Evolutionary conservation across 2,113 vertebrate species (phyloP).

Genomic region (Pterophyllum scalare): DNA sequence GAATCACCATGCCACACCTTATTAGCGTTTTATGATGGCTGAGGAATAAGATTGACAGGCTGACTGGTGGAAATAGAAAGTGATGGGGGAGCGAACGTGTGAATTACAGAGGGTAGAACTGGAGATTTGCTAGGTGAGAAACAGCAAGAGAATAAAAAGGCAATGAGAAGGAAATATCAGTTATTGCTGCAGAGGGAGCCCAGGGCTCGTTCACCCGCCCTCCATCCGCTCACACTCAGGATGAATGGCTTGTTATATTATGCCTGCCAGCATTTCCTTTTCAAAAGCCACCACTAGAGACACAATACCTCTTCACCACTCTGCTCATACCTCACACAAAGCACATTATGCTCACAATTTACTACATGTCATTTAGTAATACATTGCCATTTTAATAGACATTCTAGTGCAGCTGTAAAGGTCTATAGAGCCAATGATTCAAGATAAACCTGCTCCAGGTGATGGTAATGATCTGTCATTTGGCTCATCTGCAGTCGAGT

Average conservation of each 20-base stretch:
- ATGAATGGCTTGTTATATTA: slow-evolving; percentile 53
- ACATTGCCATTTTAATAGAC: not conserved
- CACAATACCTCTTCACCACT: slow-evolving; percentile 20
- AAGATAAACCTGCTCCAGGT: not conserved
- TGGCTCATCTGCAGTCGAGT: not conserved
- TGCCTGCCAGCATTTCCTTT: slow-evolving; percentile 50
- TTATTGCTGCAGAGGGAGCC: slow-evolving; percentile 26
- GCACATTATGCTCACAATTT: slow-evolving; percentile 12
- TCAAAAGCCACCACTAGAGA: slow-evolving; percentile 33
- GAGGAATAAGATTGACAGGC: not conserved
- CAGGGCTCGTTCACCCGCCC: slow-evolving; percentile 17
- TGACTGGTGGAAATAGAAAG: not conserved
- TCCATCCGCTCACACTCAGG: slow-evolving; percentile 9
- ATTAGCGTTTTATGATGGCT: slow-evolving; percentile 13
- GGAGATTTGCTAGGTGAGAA: slow-evolving; percentile 24
- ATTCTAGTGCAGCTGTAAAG: not conserved
- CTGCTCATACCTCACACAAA: slow-evolving; percentile 16
- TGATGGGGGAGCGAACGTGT: not conserved
- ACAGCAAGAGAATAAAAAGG: slow-evolving; percentile 33
- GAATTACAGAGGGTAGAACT: slow-evolving; percentile 9
- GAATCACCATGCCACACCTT: not conserved
- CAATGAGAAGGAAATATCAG: slow-evolving; percentile 39
- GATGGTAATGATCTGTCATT: not conserved
- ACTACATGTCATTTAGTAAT: slow-evolving; percentile 10
- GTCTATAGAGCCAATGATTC: not conserved